These are phyloP conservation scores for Bergia sp. DNA, from an alignment of 92 coral and sea anemone species.

Conservation along the genomic window DNA sequence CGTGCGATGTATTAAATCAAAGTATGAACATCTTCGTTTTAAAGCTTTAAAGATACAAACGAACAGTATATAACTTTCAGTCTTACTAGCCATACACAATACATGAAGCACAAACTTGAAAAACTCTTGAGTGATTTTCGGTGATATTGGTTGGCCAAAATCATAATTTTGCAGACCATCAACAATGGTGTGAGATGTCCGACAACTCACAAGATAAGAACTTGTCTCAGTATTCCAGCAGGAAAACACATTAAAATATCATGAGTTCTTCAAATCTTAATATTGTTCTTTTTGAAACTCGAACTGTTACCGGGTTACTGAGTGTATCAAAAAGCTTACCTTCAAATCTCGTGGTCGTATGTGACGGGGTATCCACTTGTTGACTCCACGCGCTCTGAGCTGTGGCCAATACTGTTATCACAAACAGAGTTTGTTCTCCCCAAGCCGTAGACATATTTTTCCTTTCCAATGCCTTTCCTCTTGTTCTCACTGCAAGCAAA, in stretches of 20 bases:
- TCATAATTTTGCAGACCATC: not conserved
- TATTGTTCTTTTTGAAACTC: not conserved
- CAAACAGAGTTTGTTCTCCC: constrained; percentile 3
- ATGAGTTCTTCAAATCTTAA: not conserved
- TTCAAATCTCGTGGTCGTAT: constrained; percentile 28
- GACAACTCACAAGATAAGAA: not conserved
- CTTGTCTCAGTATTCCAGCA: not conserved
- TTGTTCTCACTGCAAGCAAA: not conserved
- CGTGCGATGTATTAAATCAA: too few relatives aligned
- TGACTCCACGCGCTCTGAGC: constrained; percentile 9
- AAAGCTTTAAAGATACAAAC: not conserved
- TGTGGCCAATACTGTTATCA: constrained; percentile 14
- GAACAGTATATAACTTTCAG: not conserved
- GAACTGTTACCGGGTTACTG: too few relatives aligned
- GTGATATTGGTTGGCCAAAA: not conserved
- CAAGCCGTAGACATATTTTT: not conserved
- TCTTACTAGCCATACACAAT: too few relatives aligned
- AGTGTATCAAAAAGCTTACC: constrained; percentile 7
- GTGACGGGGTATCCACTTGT: not conserved
- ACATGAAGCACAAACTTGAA: not conserved
- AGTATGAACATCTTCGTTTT: too few relatives aligned
- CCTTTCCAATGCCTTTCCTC: not conserved
- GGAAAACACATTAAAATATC: not conserved
- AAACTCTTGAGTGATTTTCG: not conserved
- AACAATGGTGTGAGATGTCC: not conserved